These are phyloP conservation scores for Neodiprion pinetum DNA, from an alignment of 1,140 invertebrate genomes.

Conservation along the genomic window DNA sequence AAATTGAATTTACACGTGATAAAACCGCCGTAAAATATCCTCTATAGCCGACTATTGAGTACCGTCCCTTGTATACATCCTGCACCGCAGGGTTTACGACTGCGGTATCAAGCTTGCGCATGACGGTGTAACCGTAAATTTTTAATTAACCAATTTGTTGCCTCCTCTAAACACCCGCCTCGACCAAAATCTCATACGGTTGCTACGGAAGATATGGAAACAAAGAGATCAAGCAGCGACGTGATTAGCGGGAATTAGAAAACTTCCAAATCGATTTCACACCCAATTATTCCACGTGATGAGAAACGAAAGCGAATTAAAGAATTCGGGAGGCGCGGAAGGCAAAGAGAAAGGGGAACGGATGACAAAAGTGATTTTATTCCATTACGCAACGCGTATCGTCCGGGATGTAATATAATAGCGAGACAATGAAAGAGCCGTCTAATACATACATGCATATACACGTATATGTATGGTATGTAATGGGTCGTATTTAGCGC, in stretches of 20 bases:
- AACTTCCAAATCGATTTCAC: too few species aligned
- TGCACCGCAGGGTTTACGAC: neutral
- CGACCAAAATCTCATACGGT: too few species aligned
- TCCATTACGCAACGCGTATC: neutral
- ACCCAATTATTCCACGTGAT: neutral
- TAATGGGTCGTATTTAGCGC: constrained; percentile 12
- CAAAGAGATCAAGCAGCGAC: too few species aligned
- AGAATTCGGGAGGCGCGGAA: neutral
- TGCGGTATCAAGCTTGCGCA: neutral
- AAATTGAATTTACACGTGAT: constrained; percentile 1
- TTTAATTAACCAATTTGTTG: constrained; percentile 1
- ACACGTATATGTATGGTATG: neutral
- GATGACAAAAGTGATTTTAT: neutral
- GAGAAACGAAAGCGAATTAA: neutral
- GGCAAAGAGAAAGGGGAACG: neutral
- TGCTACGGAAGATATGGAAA: too few species aligned
- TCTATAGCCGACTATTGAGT: neutral
- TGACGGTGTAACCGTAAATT: neutral
- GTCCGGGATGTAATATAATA: neutral
- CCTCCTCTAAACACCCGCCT: too few species aligned
- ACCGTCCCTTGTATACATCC: neutral
- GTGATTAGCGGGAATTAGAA: too few species aligned
- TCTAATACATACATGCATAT: neutral
- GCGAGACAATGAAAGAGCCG: neutral
- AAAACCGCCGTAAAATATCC: neutral